Conservation (phyloP, 2,113 vertebrate species). For the Scalopus aquaticus region DNA sequence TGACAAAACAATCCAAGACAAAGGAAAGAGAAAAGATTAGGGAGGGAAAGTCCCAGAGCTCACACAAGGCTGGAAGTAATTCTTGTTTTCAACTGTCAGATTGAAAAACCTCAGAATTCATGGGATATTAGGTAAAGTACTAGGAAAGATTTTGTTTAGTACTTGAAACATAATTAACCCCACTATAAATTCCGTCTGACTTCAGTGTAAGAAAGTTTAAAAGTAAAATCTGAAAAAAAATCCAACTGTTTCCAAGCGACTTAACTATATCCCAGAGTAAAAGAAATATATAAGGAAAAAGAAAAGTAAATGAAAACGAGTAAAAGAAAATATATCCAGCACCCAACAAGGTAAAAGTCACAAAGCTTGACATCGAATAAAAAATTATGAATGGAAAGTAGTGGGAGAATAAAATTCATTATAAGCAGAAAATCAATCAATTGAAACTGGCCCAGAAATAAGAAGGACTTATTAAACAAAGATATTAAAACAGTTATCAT, state of each 20-base stretch:
- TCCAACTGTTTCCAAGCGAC: constrained; percentile 22
- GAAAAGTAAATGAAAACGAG: too few species aligned
- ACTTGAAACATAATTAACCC: neutral
- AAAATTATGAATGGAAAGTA: neutral
- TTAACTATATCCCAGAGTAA: constrained; percentile 26
- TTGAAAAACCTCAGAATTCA: constrained; percentile 24
- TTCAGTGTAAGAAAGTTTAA: constrained; percentile 42
- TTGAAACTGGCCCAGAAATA: constrained; percentile 28
- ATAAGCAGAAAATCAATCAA: neutral
- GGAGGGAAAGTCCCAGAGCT: neutral
- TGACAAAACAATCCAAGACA: neutral
- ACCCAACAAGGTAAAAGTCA: neutral
- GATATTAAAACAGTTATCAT: neutral
- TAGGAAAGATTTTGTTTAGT: constrained; percentile 20
- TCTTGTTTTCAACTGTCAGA: constrained; percentile 7
- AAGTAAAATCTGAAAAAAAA: constrained; percentile 19
- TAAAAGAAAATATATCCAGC: neutral
- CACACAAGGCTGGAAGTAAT: neutral
- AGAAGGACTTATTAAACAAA: neutral
- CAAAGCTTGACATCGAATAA: neutral
- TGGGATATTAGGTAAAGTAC: neutral
- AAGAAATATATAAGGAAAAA: neutral
- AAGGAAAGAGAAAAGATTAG: neutral
- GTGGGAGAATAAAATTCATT: neutral
- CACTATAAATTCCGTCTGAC: constrained; percentile 2